These are phyloP conservation scores for Sclerodermus sp. DNA, from an alignment of 2,888 invertebrate species.

Conservation along the genomic window DNA sequence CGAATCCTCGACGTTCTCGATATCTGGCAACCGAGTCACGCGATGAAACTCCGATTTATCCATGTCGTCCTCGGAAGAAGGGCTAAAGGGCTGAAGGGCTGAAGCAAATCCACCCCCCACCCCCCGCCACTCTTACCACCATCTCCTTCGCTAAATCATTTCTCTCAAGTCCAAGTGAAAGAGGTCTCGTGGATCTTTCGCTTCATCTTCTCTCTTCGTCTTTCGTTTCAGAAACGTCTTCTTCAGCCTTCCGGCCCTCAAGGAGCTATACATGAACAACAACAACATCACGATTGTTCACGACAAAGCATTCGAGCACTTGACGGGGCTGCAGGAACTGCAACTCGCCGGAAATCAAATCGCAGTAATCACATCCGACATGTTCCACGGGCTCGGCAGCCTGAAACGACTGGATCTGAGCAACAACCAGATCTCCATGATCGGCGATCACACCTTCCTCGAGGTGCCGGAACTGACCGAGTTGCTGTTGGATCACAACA, in stretches of 20 bases:
- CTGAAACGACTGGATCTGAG: constrained; percentile 75
- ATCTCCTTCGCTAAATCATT: no score
- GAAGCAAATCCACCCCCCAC: no score
- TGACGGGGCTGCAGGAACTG: constrained; percentile 75
- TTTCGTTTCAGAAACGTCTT: constrained; percentile 65
- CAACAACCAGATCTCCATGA: constrained; percentile 73
- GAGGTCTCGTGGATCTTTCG: no score
- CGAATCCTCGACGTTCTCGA: no score
- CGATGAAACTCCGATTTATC: no score
- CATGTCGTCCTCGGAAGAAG: no score
- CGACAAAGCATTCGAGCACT: constrained; percentile 78
- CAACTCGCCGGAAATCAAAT: constrained; percentile 81
- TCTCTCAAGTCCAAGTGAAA: no score
- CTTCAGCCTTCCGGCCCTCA: constrained; percentile 71
- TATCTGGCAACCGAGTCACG: no score
- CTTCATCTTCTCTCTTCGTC: no score
- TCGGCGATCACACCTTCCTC: constrained; percentile 78
- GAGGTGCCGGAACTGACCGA: constrained; percentile 76
- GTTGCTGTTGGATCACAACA: constrained; percentile 70
- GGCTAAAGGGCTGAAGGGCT: no score
- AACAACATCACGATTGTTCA: constrained; percentile 85
- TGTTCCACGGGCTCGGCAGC: constrained; percentile 76
- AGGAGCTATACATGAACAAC: constrained; percentile 77
- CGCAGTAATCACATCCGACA: constrained; percentile 73
- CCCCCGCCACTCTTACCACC: no score